A percentile compares a stretch with the other conserved stretches of the same genome.
phyloP scores from a whole-genome alignment of 2,797 vertebrate species.

The Macropodus opercularis region DNA sequence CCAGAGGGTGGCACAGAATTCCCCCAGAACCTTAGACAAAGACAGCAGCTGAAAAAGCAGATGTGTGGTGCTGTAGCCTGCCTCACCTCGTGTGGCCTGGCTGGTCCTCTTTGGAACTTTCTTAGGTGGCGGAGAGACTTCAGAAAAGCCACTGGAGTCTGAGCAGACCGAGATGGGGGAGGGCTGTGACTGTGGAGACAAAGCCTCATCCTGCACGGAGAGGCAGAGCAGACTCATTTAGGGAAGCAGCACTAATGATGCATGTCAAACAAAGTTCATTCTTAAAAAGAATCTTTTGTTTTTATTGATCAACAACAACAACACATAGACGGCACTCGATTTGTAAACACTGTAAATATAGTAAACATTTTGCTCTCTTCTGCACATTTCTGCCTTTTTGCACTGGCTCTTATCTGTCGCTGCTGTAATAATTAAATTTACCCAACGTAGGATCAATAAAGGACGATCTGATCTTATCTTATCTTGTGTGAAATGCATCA shows the following conservation, averaged over 20 bases:
- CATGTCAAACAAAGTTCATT: background rate
- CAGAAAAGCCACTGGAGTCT: constrained; percentile 82
- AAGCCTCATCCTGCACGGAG: constrained; percentile 86
- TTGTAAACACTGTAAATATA: too few relatives aligned
- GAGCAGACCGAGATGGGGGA: constrained; percentile 89
- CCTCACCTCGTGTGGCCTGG: constrained; percentile 74
- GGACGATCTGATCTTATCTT: too few relatives aligned
- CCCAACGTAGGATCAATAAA: too few relatives aligned
- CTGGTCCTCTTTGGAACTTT: constrained; percentile 66
- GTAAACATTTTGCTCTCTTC: too few relatives aligned
- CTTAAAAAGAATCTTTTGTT: background rate
- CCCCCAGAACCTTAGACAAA: constrained; percentile 5
- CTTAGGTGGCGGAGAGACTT: constrained; percentile 68
- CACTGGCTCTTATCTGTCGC: too few relatives aligned
- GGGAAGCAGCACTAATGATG: background rate
- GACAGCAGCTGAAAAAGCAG: constrained; percentile 10
- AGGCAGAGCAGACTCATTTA: constrained; percentile 20
- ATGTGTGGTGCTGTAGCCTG: background rate
- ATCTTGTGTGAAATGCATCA: background rate
- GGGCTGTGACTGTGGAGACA: constrained; percentile 81
- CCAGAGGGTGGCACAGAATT: background rate
- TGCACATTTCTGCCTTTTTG: too few relatives aligned
- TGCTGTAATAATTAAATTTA: too few relatives aligned
- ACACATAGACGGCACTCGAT: too few relatives aligned
- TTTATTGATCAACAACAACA: background rate